phyloP scores from a whole-genome alignment of 2,888 invertebrate genomes.

The Achlya flavicornis region DNA sequence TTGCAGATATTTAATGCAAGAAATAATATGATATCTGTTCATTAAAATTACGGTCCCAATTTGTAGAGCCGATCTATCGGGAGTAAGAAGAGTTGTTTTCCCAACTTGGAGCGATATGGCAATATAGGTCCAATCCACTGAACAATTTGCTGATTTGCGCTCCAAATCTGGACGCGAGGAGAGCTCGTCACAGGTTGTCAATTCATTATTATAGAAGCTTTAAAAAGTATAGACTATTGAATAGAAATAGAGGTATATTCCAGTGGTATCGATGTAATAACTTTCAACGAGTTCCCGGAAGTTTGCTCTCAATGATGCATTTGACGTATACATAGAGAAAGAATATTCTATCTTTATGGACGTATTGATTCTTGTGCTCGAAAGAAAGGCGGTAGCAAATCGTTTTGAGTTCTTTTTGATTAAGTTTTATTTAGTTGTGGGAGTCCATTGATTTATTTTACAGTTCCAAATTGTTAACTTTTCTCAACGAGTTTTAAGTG shows the following conservation, averaged over 20 bases:
- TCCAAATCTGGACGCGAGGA: background rate
- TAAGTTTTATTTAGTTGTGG: background rate
- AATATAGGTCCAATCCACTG: too few relatives aligned
- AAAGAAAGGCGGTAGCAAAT: too few relatives aligned
- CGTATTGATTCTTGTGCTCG: too few relatives aligned
- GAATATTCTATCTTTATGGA: too few relatives aligned
- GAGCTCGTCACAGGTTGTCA: background rate
- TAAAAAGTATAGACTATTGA: background rate
- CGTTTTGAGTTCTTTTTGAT: background rate
- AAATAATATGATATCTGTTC: background rate
- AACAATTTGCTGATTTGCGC: background rate
- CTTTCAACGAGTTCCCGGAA: background rate
- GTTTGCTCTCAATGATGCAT: background rate
- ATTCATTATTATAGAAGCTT: background rate
- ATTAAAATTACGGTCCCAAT: background rate
- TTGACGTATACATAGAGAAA: too few relatives aligned
- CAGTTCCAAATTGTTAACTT: background rate
- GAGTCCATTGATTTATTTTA: background rate
- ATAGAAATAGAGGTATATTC: background rate
- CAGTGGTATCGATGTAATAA: background rate
- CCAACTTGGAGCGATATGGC: too few relatives aligned
- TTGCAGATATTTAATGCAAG: constrained; percentile 5
- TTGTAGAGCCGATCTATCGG: background rate
- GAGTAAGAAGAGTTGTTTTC: too few relatives aligned
- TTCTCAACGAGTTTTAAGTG: background rate